These are phyloP conservation scores for Autographa pulchrina DNA, from an alignment of 2,888 invertebrate species.

Conservation along the genomic window DNA sequence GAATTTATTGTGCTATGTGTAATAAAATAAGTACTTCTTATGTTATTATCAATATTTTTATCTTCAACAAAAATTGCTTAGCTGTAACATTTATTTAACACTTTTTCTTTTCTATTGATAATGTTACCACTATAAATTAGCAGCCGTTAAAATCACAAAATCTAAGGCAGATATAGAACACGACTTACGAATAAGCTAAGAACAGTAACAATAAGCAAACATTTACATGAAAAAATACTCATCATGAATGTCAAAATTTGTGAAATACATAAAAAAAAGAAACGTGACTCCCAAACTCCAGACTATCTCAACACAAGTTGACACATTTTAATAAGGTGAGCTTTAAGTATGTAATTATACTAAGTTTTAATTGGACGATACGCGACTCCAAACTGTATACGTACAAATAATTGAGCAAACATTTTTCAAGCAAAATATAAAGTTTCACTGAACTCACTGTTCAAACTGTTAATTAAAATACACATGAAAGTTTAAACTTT, in stretches of 20 bases:
- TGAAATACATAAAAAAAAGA: background rate
- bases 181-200: background rate
- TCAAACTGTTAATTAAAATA: slow-evolving; percentile 7
- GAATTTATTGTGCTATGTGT: too few relatives aligned
- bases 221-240: background rate
- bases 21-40: too few relatives aligned
- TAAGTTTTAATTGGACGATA: slow-evolving; percentile 53
- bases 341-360: slow-evolving; percentile 26
- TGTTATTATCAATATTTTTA: too few relatives aligned
- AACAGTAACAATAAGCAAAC: background rate
- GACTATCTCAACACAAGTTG: slow-evolving; percentile 25
- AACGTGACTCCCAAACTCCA: slow-evolving; percentile 1
- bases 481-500: background rate
- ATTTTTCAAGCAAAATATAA: slow-evolving; percentile 20
- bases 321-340: slow-evolving; percentile 30
- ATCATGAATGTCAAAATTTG: background rate
- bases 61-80: too few relatives aligned
- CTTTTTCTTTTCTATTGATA: too few relatives aligned
- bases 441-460: slow-evolving; percentile 7
- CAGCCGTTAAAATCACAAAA: too few relatives aligned
- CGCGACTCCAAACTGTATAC: slow-evolving; percentile 20
- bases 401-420: slow-evolving; percentile 36
- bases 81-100: too few relatives aligned
- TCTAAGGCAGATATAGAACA: too few relatives aligned
- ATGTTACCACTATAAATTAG: too few relatives aligned